Percentiles rank a stretch among this genome's conserved stretches.
Evolutionary conservation across 2,113 vertebrate species (phyloP).

Genomic region (Calidris pygmaea): DNA sequence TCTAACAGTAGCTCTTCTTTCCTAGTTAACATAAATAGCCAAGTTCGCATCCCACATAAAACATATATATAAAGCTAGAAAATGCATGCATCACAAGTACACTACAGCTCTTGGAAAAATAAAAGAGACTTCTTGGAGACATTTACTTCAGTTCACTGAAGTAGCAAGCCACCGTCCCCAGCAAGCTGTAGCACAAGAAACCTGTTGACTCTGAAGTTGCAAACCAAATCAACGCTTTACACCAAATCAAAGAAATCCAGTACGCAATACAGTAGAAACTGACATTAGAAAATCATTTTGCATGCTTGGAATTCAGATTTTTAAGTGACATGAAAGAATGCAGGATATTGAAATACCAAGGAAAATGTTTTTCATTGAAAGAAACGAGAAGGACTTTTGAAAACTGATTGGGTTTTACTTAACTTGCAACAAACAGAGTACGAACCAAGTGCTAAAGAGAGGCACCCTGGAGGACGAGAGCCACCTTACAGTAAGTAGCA

Average conservation of each 20-base stretch:
- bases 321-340: accelerated
- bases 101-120: background rate
- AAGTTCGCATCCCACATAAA: background rate
- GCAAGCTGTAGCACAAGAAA: background rate
- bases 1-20: background rate
- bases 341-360: background rate
- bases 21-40: background rate
- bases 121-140: background rate
- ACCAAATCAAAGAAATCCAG: background rate
- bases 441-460: background rate
- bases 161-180: background rate
- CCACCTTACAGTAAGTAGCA: background rate
- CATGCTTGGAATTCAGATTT: background rate
- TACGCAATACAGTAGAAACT: background rate
- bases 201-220: background rate
- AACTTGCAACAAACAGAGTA: background rate
- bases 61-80: background rate
- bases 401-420: accelerated
- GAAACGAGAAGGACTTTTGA: background rate
- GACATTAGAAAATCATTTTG: background rate
- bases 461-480: background rate
- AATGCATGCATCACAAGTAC: background rate
- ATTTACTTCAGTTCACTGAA: background rate
- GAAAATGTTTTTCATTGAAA: background rate
- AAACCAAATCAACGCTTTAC: background rate